These are phyloP conservation scores for Noctua comes DNA, from an alignment of 2,888 invertebrate species.

Conservation along the genomic window DNA sequence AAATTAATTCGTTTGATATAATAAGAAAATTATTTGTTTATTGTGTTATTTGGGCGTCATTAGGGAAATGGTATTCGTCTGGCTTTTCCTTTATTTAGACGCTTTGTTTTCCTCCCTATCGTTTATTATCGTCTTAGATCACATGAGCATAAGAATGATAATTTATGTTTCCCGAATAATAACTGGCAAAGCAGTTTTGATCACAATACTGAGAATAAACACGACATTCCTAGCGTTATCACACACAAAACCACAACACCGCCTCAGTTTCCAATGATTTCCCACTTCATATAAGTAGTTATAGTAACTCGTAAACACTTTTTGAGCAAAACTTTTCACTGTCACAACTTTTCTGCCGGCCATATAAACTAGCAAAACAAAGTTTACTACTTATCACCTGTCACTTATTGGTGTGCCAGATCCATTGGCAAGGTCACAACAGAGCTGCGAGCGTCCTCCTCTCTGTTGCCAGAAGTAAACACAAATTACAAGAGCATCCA, in stretches of 20 bases:
- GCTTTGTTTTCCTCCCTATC: constrained; percentile 11
- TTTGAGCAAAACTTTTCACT: constrained; percentile 85
- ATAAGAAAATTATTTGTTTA: constrained; percentile 49
- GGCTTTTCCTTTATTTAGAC: constrained; percentile 8
- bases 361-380: constrained; percentile 81
- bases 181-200: constrained; percentile 17
- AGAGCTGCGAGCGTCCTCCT: constrained; percentile 81
- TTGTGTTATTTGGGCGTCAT: constrained; percentile 44
- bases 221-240: constrained; percentile 31
- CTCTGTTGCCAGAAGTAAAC: constrained; percentile 87
- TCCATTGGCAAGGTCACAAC: constrained; percentile 80
- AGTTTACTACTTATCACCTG: constrained; percentile 78
- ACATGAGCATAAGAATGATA: constrained; percentile 12
- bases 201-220: constrained; percentile 28
- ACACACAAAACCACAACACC: constrained; percentile 33
- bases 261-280: constrained; percentile 39
- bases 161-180: constrained; percentile 21
- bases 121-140: constrained; percentile 21
- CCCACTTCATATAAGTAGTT: constrained; percentile 68
- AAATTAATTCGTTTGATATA: constrained; percentile 65
- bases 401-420: constrained; percentile 76
- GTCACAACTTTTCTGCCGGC: constrained; percentile 82
- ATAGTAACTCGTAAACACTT: constrained; percentile 80
- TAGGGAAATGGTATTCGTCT: constrained; percentile 37
- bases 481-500: constrained; percentile 87